phyloP scores from a whole-genome alignment of 2,113 vertebrate genomes.

The Oophaga pumilio region DNA sequence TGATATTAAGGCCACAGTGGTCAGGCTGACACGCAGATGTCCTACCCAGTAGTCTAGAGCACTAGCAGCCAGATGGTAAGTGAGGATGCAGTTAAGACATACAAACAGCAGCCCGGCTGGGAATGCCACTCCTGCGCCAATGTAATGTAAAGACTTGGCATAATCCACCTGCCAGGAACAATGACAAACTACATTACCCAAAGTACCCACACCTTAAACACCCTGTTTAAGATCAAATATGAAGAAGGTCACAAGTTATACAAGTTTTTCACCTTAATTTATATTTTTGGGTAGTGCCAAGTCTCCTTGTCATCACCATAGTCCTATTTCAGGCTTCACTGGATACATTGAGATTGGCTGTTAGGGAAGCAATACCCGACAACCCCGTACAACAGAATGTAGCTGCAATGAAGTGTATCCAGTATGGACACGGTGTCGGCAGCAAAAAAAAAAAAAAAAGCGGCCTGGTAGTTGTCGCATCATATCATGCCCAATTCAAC shows the following conservation, averaged over 20 bases:
- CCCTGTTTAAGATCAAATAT: background rate
- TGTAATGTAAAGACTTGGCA: conserved; percentile 87
- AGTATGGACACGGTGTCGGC: too few species aligned
- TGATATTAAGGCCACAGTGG: conserved; percentile 78
- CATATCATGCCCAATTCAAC: too few species aligned
- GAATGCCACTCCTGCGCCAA: conserved; percentile 86
- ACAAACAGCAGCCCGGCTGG: conserved; percentile 86
- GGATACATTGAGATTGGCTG: background rate
- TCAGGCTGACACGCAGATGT: conserved; percentile 81
- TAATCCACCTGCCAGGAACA: conserved; percentile 81
- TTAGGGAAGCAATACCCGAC: background rate
- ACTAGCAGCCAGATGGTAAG: conserved; percentile 80
- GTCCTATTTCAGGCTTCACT: too few species aligned
- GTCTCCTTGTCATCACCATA: background rate
- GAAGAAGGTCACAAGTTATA: background rate
- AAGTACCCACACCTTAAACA: background rate
- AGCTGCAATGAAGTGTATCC: background rate
- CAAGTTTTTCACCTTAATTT: background rate
- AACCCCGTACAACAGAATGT: background rate
- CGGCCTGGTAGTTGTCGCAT: too few species aligned
- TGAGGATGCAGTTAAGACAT: conserved; percentile 87
- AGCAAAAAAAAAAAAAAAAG: too few species aligned
- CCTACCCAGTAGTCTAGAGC: conserved; percentile 87
- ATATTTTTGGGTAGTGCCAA: background rate
- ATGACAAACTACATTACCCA: background rate